These are phyloP conservation scores for Marmota monax DNA, from an alignment of 2,113 vertebrate genomes.

Conservation along the genomic window DNA sequence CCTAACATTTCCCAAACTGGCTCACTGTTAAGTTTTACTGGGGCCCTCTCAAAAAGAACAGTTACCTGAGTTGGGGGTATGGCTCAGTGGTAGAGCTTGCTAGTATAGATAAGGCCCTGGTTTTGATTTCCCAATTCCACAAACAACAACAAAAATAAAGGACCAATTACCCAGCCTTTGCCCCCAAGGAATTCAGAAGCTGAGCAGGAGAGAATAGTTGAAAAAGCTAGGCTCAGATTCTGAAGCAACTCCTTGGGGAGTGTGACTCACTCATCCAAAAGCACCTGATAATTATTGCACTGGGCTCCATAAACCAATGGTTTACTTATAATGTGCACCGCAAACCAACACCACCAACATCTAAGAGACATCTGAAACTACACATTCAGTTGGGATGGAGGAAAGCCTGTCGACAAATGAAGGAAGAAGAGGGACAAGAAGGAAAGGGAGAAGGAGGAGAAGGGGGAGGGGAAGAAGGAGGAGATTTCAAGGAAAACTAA, in stretches of 20 bases:
- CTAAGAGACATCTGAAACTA: background rate
- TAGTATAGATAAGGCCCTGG: too few species aligned
- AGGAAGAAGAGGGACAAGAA: background rate
- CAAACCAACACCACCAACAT: background rate
- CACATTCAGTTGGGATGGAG: background rate
- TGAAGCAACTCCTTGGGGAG: background rate
- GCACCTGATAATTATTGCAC: background rate
- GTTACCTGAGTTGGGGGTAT: background rate
- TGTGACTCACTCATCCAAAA: background rate
- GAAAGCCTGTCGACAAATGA: background rate
- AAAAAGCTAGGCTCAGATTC: background rate
- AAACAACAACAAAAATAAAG: background rate
- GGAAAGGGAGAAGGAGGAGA: background rate
- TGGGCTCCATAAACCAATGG: background rate
- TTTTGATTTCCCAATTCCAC: background rate
- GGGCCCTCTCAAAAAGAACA: background rate
- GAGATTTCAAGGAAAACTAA: background rate
- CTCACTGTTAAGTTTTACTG: background rate
- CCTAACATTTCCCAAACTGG: background rate
- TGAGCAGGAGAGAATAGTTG: background rate
- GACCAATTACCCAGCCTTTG: background rate
- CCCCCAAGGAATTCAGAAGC: background rate
- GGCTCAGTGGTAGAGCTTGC: too few species aligned
- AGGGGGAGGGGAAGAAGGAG: background rate
- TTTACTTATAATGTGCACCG: background rate